Base-by-base conservation (phyloP, 2,797 vertebrate genomes). In the Sardinella longiceps region DNA sequence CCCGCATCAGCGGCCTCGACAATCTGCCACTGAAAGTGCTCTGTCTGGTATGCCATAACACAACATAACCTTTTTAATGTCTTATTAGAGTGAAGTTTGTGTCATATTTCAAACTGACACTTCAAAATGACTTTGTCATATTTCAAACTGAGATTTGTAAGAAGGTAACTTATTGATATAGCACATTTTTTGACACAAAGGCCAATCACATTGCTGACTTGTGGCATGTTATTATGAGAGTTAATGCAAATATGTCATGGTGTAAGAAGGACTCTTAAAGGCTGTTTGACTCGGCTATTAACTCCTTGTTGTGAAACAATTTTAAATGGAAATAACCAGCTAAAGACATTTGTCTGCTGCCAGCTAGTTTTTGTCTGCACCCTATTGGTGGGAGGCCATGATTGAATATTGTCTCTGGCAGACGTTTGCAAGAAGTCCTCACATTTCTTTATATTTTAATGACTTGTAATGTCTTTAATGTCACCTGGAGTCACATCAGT, bases 11-110 rank as follows among this genome's bases (percentile, higher is more conserved):
- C 0, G 94, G 96, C 56, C 91, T 99, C 88, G 88, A 91, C 37
- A 66, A 88, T 5, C 87, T 98, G 10, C 97, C 97, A 2, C 92
- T 99, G 89, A 94, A 85, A 90, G 85, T 92, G 30, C 96, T 99
- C 83, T 92, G 91, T 43, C 92, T 99, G 92, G 98, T 99, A 92
- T 48, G 70, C 37, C 37, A 43, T 43, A 20, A 20, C 70, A 74
- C 51, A 56, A 2, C 12, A 74, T 14, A 37, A 5, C 70, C 70
- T 23, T 66, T 28, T 15, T 43, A 23, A 7, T 43, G 33, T 18
- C 39, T 4, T 77, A 20, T 20, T 77, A 39, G 2, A 7, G 4
- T 43, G 18, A 77, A 5, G 18, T 23, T 77, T 18, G 43, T 23
- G 37, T 77, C 15, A 23, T 39, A n/a, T 77, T 77, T 43, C 18